Evolutionary conservation across 2,888 invertebrate genomes (phyloP), one percentile per base, ranked within the genome.

Genomic region (Athripsodes cinereus): DNA sequence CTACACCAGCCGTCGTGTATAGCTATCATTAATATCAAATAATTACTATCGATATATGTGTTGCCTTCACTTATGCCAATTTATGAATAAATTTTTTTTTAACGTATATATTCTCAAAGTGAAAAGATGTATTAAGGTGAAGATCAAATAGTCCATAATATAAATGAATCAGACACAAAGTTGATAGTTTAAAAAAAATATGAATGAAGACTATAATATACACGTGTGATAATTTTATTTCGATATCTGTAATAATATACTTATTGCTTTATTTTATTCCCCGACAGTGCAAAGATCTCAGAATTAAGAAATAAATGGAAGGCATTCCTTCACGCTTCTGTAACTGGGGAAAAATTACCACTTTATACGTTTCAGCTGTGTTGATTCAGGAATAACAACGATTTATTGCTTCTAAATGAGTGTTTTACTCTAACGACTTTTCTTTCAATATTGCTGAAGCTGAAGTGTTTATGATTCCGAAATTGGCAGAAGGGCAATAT

Each of bases 301-400:
- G 5, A 5, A 5, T n/a, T n/a, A 40, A 40, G 40, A 40, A 40
- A 40, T 40, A 40, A 40, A 40, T 40, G 13, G 13, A 22, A 40
- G 18, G 50, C 54, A 19, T 31, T 51, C 49, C 44, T 50, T 52
- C 53, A 40, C 40, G 53, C 20, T 22, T 46, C 35, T 44, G 19
- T 44, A 13, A 11, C 57, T 22, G 46, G 52, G 52, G 22, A 44
- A 52, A 20, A 47, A 47, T 59, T 56, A 48, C 56, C 52, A 53
- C 56, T 52, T 56, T 49, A 40, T 56, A 48, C 52, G 22, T 52
- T 59, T 49, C 52, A 35, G 55, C 26, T 46, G 59, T 40, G 48
- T 40, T 40, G 40, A 61, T 61, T 58, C 61, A 22, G 46, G 58
- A 53, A 57, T 57, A 62, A 62, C 62, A 59, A 57, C 59, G 62